A percentile compares a stretch with the other conserved stretches of the same genome.
These are phyloP conservation scores for Heteractis magnifica DNA, from an alignment of 92 coral and sea anemone species.

Conservation along the genomic window DNA sequence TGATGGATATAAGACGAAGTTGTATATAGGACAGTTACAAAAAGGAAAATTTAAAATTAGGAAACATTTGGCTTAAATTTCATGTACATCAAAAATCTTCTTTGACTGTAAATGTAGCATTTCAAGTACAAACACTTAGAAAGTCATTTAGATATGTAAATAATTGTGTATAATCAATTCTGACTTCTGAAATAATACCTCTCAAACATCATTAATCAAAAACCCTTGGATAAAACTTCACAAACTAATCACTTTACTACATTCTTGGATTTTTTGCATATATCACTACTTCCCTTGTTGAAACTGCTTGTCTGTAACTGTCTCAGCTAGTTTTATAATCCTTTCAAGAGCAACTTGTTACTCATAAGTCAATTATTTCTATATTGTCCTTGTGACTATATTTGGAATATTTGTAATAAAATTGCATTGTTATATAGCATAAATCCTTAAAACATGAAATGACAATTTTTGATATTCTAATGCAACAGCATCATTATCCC, in stretches of 20 bases:
- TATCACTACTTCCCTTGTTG: neutral
- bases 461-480: too few species aligned
- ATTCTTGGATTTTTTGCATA: neutral
- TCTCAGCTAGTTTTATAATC: neutral
- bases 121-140: neutral
- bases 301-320: neutral
- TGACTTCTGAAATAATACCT: neutral
- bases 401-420: neutral
- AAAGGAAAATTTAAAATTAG: slow-evolving; percentile 96
- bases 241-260: too few species aligned
- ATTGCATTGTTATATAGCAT: neutral
- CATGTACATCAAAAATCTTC: neutral
- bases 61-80: slow-evolving; percentile 33
- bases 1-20: slow-evolving; percentile 92
- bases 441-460: neutral
- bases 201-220: too few species aligned
- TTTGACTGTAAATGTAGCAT: neutral
- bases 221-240: too few species aligned
- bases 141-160: neutral
- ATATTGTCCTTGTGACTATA: slow-evolving; percentile 4
- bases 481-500: too few species aligned
- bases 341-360: neutral
- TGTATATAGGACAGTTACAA: slow-evolving; percentile 96
- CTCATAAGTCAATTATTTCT: neutral
- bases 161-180: neutral